Percentiles rank a stretch among this genome's conserved stretches.
These are phyloP conservation scores for Drosophila colorata DNA, from an alignment of 2,888 invertebrate genomes.

Conservation along the genomic window DNA sequence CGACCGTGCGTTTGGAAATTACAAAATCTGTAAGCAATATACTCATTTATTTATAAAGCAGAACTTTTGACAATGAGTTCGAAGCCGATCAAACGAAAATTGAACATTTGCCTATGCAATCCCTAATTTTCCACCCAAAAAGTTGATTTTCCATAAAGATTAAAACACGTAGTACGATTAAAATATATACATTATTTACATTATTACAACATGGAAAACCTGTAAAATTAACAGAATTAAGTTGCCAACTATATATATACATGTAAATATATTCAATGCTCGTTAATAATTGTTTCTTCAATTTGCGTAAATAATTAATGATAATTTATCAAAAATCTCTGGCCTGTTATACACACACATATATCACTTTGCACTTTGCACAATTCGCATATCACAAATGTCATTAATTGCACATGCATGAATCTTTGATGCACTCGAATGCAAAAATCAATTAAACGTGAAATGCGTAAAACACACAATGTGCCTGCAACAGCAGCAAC, in stretches of 20 bases:
- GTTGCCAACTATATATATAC: neutral
- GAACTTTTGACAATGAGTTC: too few species aligned
- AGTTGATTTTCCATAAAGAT: too few species aligned
- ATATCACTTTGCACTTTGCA: conserved; percentile 37
- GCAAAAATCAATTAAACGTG: conserved; percentile 75
- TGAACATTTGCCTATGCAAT: too few species aligned
- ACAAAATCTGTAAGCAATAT: too few species aligned
- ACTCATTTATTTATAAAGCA: too few species aligned
- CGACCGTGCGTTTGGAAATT: too few species aligned
- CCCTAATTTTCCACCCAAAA: neutral
- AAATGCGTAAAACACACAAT: conserved; percentile 46
- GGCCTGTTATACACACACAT: neutral
- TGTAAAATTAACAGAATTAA: neutral
- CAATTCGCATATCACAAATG: conserved; percentile 49
- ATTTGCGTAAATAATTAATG: conserved; percentile 53
- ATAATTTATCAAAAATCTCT: conserved; percentile 35
- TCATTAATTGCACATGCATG: conserved; percentile 74
- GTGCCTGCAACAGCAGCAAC: conserved; percentile 10
- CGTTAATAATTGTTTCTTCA: conserved; percentile 24
- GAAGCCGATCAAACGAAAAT: neutral
- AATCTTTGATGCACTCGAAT: conserved; percentile 74
- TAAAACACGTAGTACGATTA: too few species aligned
- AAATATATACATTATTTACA: neutral
- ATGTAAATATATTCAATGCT: conserved; percentile 1
- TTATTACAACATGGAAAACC: neutral